Base-by-base conservation (phyloP, 2,888 invertebrate species). In the Gymnosoma rotundatum region DNA sequence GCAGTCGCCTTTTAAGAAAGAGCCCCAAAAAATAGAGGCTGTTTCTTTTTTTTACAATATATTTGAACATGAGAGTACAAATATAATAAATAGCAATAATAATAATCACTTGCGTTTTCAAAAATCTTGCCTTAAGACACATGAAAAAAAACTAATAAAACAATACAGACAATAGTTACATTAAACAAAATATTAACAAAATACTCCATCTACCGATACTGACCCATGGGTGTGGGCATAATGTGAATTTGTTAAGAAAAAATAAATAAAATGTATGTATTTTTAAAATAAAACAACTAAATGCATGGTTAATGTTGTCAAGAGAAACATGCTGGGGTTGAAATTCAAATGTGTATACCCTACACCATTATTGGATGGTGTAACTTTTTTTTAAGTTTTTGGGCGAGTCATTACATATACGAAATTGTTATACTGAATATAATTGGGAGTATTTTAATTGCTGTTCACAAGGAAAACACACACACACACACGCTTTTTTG, bases 191-290 rank as follows among this genome's bases (percentile, higher is more conserved):
- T 52, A 78, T 70, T 64, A 64, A 25, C 63, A 64, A 72, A 78
- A 78, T 58, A 70, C 78, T 78, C 6, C 48, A 78, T 54, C 70
- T 18, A 76, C 8, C 36, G 25, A 56, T 45, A 69, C 63, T 78
- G 78, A 64, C 78, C 78, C 56, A 81, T 84, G 83, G 80, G 83
- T 80, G 83, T 84, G 83, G 83, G 80, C 73, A 69, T 73, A 18
- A 78, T 73, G 36, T 75, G 64, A 81, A 75, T 75, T 74, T 54
- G 48, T 56, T 67, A 25, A 25, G 2, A 20, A 45, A 25, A 60
- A 54, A 42, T 63, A 74, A 74, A 38, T 9, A 42, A 42, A 56
- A 56, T 38, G 36, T 50, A 48, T 14, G 16, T 0, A 0, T 36
- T 20, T 48, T 25, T 18, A 20, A 72, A 50, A 36, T 16, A 64